phyloP scores from a whole-genome alignment of 2,888 invertebrate genomes.

The Maniola hyperantus region DNA sequence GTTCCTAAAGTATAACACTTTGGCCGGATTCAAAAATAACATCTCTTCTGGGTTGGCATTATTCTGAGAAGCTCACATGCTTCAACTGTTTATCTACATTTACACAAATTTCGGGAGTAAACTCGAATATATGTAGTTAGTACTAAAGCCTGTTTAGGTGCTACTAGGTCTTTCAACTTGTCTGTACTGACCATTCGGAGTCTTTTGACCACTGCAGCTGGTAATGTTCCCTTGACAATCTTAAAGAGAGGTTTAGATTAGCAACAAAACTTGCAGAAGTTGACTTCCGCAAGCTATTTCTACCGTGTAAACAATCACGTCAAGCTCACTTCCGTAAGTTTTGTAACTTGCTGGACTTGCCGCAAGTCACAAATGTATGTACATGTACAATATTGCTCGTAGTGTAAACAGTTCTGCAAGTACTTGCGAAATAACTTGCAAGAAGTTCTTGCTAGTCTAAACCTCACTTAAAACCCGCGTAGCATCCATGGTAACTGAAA shows the following conservation, averaged over 20 bases:
- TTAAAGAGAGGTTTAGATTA: no score
- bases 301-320: no score
- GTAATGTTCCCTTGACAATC: slow-evolving; percentile 91
- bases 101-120: slow-evolving; percentile 79
- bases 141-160: slow-evolving; percentile 85
- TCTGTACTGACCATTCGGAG: slow-evolving; percentile 90
- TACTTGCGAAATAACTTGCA: no score
- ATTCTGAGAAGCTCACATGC: slow-evolving; percentile 37
- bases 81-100: slow-evolving; percentile 42
- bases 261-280: no score
- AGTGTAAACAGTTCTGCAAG: no score
- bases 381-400: no score
- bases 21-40: slow-evolving; percentile 85
- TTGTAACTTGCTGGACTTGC: no score
- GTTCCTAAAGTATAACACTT: slow-evolving; percentile 86
- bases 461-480: slow-evolving; percentile 93
- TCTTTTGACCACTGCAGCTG: slow-evolving; percentile 90
- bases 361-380: no score
- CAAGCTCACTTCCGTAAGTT: no score
- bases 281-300: no score
- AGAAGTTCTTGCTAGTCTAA: no score
- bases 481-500: slow-evolving; percentile 95
- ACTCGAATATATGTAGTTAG: slow-evolving; percentile 86
- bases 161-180: slow-evolving; percentile 87
- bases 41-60: slow-evolving; percentile 72